Percentiles rank a stretch among this genome's conserved stretches.
Conservation (phyloP, 2,797 vertebrate species). For the Tapirus indicus region DNA sequence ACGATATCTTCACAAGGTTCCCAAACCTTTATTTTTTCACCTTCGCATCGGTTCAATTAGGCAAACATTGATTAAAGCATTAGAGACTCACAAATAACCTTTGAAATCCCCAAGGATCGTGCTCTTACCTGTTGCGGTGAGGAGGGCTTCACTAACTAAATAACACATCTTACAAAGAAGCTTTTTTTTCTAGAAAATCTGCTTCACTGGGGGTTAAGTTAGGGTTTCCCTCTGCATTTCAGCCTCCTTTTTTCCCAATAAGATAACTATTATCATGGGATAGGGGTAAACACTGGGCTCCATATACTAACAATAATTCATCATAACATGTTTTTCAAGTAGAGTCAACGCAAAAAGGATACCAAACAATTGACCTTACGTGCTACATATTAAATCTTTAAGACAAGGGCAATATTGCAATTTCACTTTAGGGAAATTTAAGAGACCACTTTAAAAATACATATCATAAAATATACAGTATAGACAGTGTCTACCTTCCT, state of each 20-base stretch:
- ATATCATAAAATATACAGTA: neutral
- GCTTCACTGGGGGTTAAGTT: neutral
- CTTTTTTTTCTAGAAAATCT: neutral
- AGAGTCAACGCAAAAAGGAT: neutral
- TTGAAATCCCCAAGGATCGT: neutral
- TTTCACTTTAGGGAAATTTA: neutral
- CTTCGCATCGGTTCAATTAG: neutral
- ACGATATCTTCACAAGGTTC: neutral
- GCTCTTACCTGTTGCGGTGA: neutral
- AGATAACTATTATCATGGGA: neutral
- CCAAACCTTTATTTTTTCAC: neutral
- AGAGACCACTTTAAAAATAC: neutral
- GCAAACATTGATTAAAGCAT: neutral
- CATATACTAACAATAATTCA: neutral
- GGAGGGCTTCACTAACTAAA: neutral
- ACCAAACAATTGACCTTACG: neutral
- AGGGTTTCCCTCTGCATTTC: neutral
- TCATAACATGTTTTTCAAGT: neutral
- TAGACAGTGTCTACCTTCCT: neutral
- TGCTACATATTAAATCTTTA: neutral
- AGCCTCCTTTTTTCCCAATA: neutral
- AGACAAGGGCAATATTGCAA: neutral
- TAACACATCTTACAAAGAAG: neutral
- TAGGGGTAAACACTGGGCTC: neutral
- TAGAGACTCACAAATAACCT: neutral